Base-by-base conservation (phyloP, 2,888 invertebrate genomes). In the Drosophila rubida region DNA sequence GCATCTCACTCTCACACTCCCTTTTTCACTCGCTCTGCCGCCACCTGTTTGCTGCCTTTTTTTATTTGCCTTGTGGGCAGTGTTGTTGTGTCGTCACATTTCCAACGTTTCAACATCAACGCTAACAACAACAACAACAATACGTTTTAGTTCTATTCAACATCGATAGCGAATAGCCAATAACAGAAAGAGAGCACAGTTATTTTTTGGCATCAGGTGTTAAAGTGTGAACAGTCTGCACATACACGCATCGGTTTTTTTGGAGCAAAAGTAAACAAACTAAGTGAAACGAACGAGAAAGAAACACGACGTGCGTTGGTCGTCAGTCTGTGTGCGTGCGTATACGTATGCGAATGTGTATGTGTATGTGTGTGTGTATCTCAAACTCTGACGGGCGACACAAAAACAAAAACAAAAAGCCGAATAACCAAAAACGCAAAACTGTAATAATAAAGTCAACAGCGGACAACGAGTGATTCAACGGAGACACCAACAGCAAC, bases 261-360 rank as follows among this genome's bases (percentile, higher is more conserved):
- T 65, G 48, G 50, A 82, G 60, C 70, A 69, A 87, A 86, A 69
- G 87, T 81, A 87, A 81, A 81, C 81, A 81, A 78, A 78, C 54
- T 39, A 42, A 53, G 32, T 9, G 22, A 37, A 57, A 53, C 61
- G 61, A 78, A 58, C 37, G 41, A 67, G 67, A 58, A 23, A 63
- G 42, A 46, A 74, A 51, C 80, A 75, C 70, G 86, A 59, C 62
- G 78, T 73, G 61, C 61, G 73, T 75, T 51, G 45, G 44, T 63
- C 75, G 69, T 60, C 62, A 59, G 70, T 58, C 60, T 51, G 57
- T 69, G 57, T 16, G 62, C 35, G 51, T 63, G 61, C 54, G 57
- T 45, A 48, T 73, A 58, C 60, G 65, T 62, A 14, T 57, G 60
- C 58, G 60, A 61, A 25, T 50, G 46, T 62, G 70, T 67, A 71